Percentiles rank a stretch among this genome's conserved stretches.
These are phyloP conservation scores for Vipera ursinii DNA, from an alignment of 2,797 vertebrate species.

Conservation along the genomic window DNA sequence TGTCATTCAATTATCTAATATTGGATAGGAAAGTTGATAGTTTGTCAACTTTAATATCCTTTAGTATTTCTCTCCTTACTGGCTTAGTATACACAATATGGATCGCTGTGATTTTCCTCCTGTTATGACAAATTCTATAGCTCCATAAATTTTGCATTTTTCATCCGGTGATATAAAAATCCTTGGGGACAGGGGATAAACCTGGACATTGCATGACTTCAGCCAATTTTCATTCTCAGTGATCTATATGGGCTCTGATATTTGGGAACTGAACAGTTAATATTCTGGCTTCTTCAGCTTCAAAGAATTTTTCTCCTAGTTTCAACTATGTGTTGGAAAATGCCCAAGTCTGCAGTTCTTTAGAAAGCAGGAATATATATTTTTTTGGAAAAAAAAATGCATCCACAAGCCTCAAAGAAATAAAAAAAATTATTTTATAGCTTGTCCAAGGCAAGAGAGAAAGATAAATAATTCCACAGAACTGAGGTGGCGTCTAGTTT, in stretches of 20 bases:
- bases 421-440: constrained; percentile 38
- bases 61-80: too few relatives aligned
- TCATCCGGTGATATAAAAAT: neutral
- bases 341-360: constrained; percentile 57
- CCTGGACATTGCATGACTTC: neutral
- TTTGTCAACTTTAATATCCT: too few relatives aligned
- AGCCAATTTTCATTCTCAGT: neutral
- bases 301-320: constrained; percentile 23
- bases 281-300: neutral
- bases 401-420: neutral
- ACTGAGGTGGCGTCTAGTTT: constrained; percentile 46
- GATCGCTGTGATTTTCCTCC: neutral
- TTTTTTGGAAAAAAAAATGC: neutral
- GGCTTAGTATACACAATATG: neutral
- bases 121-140: neutral
- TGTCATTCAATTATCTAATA: too few relatives aligned
- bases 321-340: constrained; percentile 42
- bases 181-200: neutral
- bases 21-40: too few relatives aligned
- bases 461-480: constrained; percentile 31
- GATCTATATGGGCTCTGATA: neutral
- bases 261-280: neutral
- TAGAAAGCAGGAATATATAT: neutral
- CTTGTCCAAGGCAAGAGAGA: constrained; percentile 13
- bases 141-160: too few relatives aligned